Evolutionary conservation across 2,113 vertebrate species (phyloP), one percentile per base, ranked within the genome.

Genomic region (Carassius carassius): DNA sequence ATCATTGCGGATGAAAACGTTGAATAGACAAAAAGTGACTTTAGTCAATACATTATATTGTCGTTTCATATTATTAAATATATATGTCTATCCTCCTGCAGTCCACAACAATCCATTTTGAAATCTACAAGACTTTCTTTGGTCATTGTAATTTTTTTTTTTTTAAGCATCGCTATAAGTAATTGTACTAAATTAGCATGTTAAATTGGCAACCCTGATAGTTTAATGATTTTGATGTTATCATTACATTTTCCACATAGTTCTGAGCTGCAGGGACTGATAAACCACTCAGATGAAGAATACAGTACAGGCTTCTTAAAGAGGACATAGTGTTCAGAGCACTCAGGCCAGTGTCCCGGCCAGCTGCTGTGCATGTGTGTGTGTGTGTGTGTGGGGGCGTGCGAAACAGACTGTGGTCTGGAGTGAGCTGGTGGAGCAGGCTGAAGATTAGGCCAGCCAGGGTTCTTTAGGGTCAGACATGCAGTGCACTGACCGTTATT

Each of bases 391-490:
- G 79, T 70, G 54, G 9, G 85, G 49, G 47, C 56, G 86, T 1
- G 41, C 37, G 82, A 78, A 87, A 84, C 37, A 78, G 75, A 77
- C 56, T 65, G 84, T 85, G 84, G 85, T 83, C 88, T 86, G 81
- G 89, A 60, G 87, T 86, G 86, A 83, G 91, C 82, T 92, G 92
- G 92, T 93, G 90, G 90, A 91, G 82, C 78, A 83, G 84, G 86
- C 90, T 86, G 88, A 87, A 93, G 92, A 94, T 94, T 92, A 93
- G 87, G 88, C 90, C 80, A 77, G 88, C 89, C 89, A 72, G 90
- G 89, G 91, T 91, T 87, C 90, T 89, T 84, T 90, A 80, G 80
- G 91, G 89, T 88, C 83, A 84, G 79, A 86, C 89, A 85, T 88
- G 84, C 83, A 91, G 86, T 88, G 85, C 84, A 67, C 75, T 89